Conservation (phyloP, 2,888 invertebrate genomes). For the Chelonus formosanus region DNA sequence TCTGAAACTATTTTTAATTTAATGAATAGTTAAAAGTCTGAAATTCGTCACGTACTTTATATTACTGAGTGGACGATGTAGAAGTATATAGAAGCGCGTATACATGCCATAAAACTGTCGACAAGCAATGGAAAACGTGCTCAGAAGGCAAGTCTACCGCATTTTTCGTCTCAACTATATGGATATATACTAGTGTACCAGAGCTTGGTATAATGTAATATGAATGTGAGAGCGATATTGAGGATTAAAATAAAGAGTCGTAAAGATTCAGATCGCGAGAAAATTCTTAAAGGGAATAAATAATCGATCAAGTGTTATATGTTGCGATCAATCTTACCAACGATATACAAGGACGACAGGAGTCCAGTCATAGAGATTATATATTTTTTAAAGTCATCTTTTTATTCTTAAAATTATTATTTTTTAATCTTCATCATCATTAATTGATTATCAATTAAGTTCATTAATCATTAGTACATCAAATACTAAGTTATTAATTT, state of each 20-base stretch:
- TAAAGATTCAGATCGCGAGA: constrained; percentile 21
- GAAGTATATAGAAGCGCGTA: neutral
- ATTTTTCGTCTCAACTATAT: too few relatives aligned
- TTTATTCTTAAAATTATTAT: neutral
- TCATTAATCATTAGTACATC: constrained; percentile 2
- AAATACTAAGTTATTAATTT: too few relatives aligned
- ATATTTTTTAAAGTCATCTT: constrained; percentile 19
- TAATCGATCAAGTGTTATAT: neutral
- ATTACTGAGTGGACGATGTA: neutral
- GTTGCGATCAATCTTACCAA: constrained; percentile 21
- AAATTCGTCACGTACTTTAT: constrained; percentile 22
- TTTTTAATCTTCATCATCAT: constrained; percentile 5
- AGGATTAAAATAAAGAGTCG: constrained; percentile 25
- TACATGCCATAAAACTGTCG: constrained; percentile 23
- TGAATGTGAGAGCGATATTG: neutral
- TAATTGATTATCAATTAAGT: constrained; percentile 26
- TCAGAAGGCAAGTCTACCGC: neutral
- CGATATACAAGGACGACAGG: constrained; percentile 30
- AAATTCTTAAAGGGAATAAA: constrained; percentile 17
- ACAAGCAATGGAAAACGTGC: constrained; percentile 12
- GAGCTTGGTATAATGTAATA: neutral
- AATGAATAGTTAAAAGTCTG: neutral
- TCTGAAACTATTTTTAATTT: neutral
- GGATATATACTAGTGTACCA: too few relatives aligned
- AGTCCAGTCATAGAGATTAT: constrained; percentile 29